A percentile compares a stretch with the other conserved stretches of the same genome.
Conservation (phyloP, 2,113 vertebrate species). For the Brachypodius melanocephalos region DNA sequence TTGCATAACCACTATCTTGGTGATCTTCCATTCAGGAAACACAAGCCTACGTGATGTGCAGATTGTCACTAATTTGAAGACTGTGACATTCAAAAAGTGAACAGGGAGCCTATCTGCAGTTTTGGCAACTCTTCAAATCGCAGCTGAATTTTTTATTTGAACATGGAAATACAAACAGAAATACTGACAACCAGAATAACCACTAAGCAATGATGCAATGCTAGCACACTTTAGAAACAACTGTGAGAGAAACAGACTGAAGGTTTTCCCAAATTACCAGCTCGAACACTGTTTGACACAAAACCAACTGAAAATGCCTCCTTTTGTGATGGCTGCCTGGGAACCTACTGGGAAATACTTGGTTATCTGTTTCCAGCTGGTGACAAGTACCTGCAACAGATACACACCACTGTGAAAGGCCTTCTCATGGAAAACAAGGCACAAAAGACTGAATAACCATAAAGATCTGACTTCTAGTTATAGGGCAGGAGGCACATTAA, state of each 20-base stretch:
- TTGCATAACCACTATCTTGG: not conserved
- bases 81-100: not conserved
- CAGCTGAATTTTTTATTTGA: not conserved
- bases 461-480: not conserved
- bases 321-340: not conserved
- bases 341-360: not conserved
- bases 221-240: not conserved
- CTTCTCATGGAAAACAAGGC: not conserved
- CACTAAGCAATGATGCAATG: not conserved
- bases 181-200: not conserved
- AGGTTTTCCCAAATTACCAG: not conserved
- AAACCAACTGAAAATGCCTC: not conserved
- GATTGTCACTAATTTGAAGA: not conserved
- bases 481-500: not conserved
- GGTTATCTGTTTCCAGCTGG: not conserved
- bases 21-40: conserved; percentile 10
- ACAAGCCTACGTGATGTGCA: not conserved
- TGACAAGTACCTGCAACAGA: not conserved
- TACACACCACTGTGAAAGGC: not conserved
- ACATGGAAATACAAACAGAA: not conserved
- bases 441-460: not conserved
- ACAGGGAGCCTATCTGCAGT: not conserved
- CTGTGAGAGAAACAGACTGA: not conserved
- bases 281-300: not conserved
- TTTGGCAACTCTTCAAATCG: not conserved